phyloP scores from a whole-genome alignment of 1,140 invertebrate genomes.

The Drosophila orena region DNA sequence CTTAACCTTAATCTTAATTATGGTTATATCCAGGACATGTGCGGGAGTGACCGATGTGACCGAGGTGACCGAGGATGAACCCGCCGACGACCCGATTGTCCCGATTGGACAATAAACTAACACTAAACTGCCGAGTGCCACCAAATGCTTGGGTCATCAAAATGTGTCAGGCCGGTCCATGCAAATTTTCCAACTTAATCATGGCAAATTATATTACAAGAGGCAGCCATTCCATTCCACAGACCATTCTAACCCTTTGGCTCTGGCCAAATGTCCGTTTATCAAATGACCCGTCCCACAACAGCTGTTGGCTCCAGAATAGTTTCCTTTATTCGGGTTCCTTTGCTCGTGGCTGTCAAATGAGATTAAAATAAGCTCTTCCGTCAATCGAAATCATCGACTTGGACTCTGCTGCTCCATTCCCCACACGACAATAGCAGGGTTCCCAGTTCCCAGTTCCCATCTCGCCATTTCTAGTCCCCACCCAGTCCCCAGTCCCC shows the following conservation, averaged over 20 bases:
- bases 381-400: slow-evolving; percentile 80
- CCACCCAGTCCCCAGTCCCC: neutral
- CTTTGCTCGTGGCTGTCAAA: slow-evolving; percentile 62
- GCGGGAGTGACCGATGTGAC: slow-evolving; percentile 51
- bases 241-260: slow-evolving; percentile 35
- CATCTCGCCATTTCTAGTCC: neutral
- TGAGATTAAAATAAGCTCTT: slow-evolving; percentile 83
- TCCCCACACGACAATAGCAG: slow-evolving; percentile 63
- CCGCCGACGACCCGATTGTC: slow-evolving; percentile 18
- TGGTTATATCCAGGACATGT: slow-evolving; percentile 60
- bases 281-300: slow-evolving; percentile 60
- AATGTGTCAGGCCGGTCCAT: slow-evolving; percentile 61
- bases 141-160: slow-evolving; percentile 69
- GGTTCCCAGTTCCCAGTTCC: slow-evolving; percentile 1
- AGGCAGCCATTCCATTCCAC: neutral
- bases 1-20: slow-evolving; percentile 73
- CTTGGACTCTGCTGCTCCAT: slow-evolving; percentile 28
- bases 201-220: slow-evolving; percentile 71
- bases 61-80: slow-evolving; percentile 11
- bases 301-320: slow-evolving; percentile 70
- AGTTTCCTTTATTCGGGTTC: slow-evolving; percentile 41
- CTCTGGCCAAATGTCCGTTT: slow-evolving; percentile 55
- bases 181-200: slow-evolving; percentile 81
- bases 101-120: slow-evolving; percentile 56
- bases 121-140: slow-evolving; percentile 52